Percentiles rank a stretch among this genome's conserved stretches.
These are phyloP conservation scores for Xyrichtys novacula DNA, from an alignment of 2,797 vertebrate species.

Conservation along the genomic window DNA sequence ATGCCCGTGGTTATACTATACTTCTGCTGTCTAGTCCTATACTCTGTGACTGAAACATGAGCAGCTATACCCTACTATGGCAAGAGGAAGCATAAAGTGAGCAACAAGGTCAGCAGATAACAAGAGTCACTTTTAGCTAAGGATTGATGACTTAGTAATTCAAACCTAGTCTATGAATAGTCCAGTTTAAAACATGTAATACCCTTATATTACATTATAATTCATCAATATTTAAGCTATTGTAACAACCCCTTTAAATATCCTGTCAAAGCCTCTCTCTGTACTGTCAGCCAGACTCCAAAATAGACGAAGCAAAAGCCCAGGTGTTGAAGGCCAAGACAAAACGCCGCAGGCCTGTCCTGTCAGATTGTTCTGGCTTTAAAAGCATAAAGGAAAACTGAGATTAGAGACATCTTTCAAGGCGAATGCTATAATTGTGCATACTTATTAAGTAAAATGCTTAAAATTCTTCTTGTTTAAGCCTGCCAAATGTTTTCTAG, in stretches of 20 bases:
- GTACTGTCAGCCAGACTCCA: slow-evolving; percentile 5
- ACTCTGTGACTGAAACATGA: slow-evolving; percentile 26
- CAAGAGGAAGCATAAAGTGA: slow-evolving; percentile 17
- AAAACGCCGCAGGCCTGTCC: slow-evolving; percentile 17
- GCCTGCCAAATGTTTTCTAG: neutral
- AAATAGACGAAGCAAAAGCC: slow-evolving; percentile 32
- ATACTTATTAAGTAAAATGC: neutral
- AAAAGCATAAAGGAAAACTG: neutral
- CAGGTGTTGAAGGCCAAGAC: slow-evolving; percentile 16
- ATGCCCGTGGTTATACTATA: neutral
- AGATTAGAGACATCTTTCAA: neutral
- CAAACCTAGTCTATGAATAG: slow-evolving; percentile 29
- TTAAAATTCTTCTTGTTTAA: neutral
- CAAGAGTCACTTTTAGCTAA: slow-evolving; percentile 32
- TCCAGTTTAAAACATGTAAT: neutral
- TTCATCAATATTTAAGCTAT: slow-evolving; percentile 5
- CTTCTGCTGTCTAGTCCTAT: neutral
- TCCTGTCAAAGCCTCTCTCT: slow-evolving; percentile 32
- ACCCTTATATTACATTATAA: neutral
- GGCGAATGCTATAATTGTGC: too few species aligned
- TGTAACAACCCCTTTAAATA: neutral
- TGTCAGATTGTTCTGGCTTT: slow-evolving; percentile 16
- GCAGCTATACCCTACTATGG: slow-evolving; percentile 10
- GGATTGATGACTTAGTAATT: slow-evolving; percentile 17
- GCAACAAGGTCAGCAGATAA: slow-evolving; percentile 44